Evolutionary conservation across 2,113 vertebrate species (phyloP), one percentile per base, ranked within the genome.

Genomic region (Xyrauchen texanus): DNA sequence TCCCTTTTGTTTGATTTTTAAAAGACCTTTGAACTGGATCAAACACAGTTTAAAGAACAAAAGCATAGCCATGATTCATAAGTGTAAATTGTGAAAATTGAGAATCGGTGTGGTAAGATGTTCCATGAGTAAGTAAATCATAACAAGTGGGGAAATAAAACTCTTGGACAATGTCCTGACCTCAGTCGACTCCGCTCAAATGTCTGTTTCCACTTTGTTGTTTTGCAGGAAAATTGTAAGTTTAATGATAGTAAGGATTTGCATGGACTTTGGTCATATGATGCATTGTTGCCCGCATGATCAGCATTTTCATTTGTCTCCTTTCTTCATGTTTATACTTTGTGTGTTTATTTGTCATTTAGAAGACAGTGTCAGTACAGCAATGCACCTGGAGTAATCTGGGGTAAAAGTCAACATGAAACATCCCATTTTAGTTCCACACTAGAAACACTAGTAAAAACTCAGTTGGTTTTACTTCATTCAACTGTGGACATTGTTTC

Each of bases 31-130:
- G 55, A 13, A 61, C 68, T 52, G 57, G 65, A 76, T 71, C 49
- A 74, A 51, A 49, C 12, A 57, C 15, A 11, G n/a, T 34, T 45
- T 68, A 57, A 34, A 34, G 21, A 34, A 34, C 21, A 34, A 34
- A 79, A 71, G 55, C 60, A 76, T 53, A 45, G 60, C 65, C 74
- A 74, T 49, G 13, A 8, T 83, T 57, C 49, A 69, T 69, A 74
- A 74, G 42, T 11, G 72, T 74, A 12, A 74, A 51, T 77, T 72
- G 57, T 83, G 53, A 66, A 47, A 68, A 78, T 15, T 10, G 57
- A 65, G 74, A 68, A 64, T 77, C 65, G 68, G 75, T 66, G 69
- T 60, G 73, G 73, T 80, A 34, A 34, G 21, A 34, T 3, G 3
- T 34, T 34, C 1, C 21, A 63, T 51, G n/a, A 15, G 70, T 68